Evolutionary conservation across 1,140 invertebrate species (phyloP), one percentile per base, ranked within the genome.

Genomic region (Drosophila trapezifrons): DNA sequence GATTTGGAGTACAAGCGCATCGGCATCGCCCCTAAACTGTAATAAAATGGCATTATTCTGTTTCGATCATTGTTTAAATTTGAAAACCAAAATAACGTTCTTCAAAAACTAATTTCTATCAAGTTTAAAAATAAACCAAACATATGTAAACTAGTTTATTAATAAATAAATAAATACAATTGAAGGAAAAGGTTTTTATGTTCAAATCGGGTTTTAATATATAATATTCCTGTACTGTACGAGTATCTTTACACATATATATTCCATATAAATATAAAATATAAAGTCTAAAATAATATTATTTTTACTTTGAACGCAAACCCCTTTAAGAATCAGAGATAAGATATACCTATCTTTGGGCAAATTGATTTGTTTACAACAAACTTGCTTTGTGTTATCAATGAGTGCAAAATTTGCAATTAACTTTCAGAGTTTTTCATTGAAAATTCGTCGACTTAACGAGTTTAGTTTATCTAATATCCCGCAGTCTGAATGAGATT

Each of bases 1-100:
- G 79, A 81, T 37, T 56, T 65, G 7, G 75, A 59, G 8, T 82
- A 82, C 13, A 78, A 75, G 9, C 59, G 75, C 12, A 20, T 82
- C 0, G 79, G 67, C 12, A 40, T 83, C 1, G 80, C 80, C 0
- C 74, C 69, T 1, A 83, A 70, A 29, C 12, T 75, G 0, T 80
- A 25, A 59, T 20, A 58, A 10, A 20, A 32, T 15, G 20, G 17
- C 4, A 22, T 12, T 12, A 17, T 40, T 29, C 6, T 25, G 25
- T 51, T 25, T n/a, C 5, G 12, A 29, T 22, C 25, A 8, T 13
- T 15, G 25, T 6, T 25, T 0, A 12, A 4, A 20, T 18, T 35
- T 15, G 20, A 2, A 8, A 20, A 43, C 0, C 3, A 13, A 54
- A 3, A 7, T 32, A 12, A 18, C 1, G 13, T 22, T 45, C 0